Base-by-base conservation (phyloP, 2,113 vertebrate genomes). In the Psophia crepitans region DNA sequence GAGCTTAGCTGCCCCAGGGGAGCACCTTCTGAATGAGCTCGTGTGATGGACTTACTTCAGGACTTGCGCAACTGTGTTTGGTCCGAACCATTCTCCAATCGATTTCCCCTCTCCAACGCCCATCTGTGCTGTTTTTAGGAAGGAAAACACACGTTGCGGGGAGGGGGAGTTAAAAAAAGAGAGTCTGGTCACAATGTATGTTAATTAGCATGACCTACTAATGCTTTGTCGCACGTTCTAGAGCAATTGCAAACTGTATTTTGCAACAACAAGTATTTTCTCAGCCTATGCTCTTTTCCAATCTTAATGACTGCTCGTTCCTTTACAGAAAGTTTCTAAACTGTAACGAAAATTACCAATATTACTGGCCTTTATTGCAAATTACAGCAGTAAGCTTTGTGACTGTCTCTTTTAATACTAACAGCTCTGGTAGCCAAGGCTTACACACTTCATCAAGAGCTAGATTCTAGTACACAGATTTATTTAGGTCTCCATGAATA, bases 41-140 rank as follows among this genome's bases (percentile, higher is more conserved):
- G 22, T 44, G 84, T 0, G 7, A 43, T 63, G 26, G 49, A 98
- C 99, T 99, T 98, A 99, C 99, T 99, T 99, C 93, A 99, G 98
- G 54, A 99, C 99, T 97, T 99, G 99, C 93, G 99, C 99, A 79
- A 99, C 99, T 96, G 99, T 99, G 92, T 99, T 99, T 96, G 99
- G 99, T 98, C 99, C 99, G 87, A 99, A 99, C 99, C 99, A 99
- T 97, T 99, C 99, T 71, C 99, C 99, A 84, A 99, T 99, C 44
- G 99, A 99, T 94, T 99, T 99, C 68, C 99, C 99, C 98, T 99
- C 99, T 96, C 99, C 99, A 53, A 99, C 99, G 75, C 99, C 99
- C 99, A 99, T 99, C 98, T 99, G 99, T 8, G 99, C 99, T 99
- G 98, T 97, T 98, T 98, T 93, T 39, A 71, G 11, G 14, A 95